Base-by-base conservation (phyloP, 2,797 vertebrate species). In the Onychomys torridus region DNA sequence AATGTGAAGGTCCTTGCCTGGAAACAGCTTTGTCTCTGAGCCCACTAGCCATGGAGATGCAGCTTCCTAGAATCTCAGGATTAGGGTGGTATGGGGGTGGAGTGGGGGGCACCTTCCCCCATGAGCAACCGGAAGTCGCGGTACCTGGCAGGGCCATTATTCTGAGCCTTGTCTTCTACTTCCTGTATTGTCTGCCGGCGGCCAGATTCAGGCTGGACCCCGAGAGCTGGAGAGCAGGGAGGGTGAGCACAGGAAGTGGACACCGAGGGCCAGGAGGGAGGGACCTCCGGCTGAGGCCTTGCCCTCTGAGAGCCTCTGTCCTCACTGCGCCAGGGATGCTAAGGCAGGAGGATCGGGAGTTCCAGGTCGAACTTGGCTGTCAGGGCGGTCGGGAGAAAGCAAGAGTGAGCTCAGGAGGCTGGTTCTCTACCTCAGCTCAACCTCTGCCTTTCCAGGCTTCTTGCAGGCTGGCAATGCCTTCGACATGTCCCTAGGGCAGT, bases 221-320 rank as follows among this genome's bases (percentile, higher is more conserved):
- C 27, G 71, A 93, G 85, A 43, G 34, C 25, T 16, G 96, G 96
- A 97, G 95, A 97, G 96, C 90, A 52, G 52, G n/a, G n/a, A 9
- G 61, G 43, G 65, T 90, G 29, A 61, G 46, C 6, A 65, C 37
- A 43, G 23, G n/a, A 91, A 67, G 55, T 37, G 34, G 55, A n/a
- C 55, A 27, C 37, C 5, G 3, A 40, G 73, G 40, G 25, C 73
- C 23, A 4, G 4, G 12, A 37, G 73, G 73, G 40, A 76, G 67
- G 16, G 16, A 2, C 67, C 67, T 69, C 67, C 6, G 6, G 34
- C 67, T 2, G 16, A 9, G 69, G n/a, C 17, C n/a, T 71, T 71
- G 67, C 17, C 6, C 67, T 19, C 69, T 37, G 67, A 71, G 67
- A n/a, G 17, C 8, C 46, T 34, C 65, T 69, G 46, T 49, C 46